A percentile compares a stretch with the other conserved stretches of the same genome.
Evolutionary conservation across 2,888 invertebrate genomes (phyloP).

Genomic region (Arrhopalites spinosus): DNA sequence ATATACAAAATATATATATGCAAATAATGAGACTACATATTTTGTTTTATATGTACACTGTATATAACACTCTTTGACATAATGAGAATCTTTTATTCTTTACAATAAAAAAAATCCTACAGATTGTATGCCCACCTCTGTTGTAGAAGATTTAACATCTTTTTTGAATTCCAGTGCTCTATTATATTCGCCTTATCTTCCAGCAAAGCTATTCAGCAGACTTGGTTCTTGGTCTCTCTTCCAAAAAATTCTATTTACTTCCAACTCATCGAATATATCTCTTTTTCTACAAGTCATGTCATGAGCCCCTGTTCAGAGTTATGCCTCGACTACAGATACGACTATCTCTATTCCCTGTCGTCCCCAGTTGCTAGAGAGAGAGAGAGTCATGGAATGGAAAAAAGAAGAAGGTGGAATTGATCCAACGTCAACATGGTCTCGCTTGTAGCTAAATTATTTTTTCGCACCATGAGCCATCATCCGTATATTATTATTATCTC

Average conservation of each 20-base stretch:
- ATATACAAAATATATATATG: too few species aligned
- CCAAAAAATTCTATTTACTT: slow-evolving; percentile 36
- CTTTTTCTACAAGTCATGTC: slow-evolving; percentile 28
- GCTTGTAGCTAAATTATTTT: background rate
- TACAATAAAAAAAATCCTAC: too few species aligned
- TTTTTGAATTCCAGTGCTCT: slow-evolving; percentile 38
- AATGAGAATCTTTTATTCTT: too few species aligned
- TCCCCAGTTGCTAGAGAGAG: too few species aligned
- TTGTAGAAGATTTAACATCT: slow-evolving; percentile 28
- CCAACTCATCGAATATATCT: slow-evolving; percentile 32
- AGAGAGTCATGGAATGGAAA: background rate
- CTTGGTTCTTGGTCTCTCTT: slow-evolving; percentile 9
- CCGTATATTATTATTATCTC: background rate
- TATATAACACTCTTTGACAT: too few species aligned
- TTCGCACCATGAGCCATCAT: slow-evolving; percentile 25
- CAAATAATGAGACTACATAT: too few species aligned
- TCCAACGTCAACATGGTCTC: slow-evolving; percentile 32
- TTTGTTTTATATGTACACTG: too few species aligned
- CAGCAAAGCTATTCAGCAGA: slow-evolving; percentile 29
- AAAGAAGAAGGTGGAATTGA: slow-evolving; percentile 30
- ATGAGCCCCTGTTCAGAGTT: background rate
- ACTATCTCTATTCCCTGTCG: too few species aligned
- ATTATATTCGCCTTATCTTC: slow-evolving; percentile 38
- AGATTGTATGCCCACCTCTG: slow-evolving; percentile 28
- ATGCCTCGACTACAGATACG: background rate